Base-by-base conservation (phyloP, 2,888 invertebrate genomes). In the Antheraea assamensis region DNA sequence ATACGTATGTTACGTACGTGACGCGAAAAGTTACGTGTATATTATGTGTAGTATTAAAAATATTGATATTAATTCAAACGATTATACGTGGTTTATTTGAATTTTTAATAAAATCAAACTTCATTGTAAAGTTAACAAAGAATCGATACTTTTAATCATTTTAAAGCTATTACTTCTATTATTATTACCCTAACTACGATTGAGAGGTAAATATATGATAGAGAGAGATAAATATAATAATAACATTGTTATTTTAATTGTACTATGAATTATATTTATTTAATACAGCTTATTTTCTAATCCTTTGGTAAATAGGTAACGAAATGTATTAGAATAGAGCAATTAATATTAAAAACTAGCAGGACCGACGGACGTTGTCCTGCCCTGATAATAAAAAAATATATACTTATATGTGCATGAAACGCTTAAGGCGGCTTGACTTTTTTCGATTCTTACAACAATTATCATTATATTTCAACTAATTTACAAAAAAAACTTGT, bases 1-100 rank as follows among this genome's bases (percentile, higher is more conserved):
- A 72, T 55, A n/a, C 58, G 19, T 49, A 64, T 61, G 31, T 35
- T 64, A 71, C 52, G 61, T 73, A 30, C 61, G 71, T 68, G 68
- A 68, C 35, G 68, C 35, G 35, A 68, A 10, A 27, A 35, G 68
- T 68, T 35, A 35, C 35, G 35, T 68, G n/a, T 68, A 21, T 58
- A 58, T 30, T 21, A 66, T 31, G 27, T 27, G 4, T 66, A 30
- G 15, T 31, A 21, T 66, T 64, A 30, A 17, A 2, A 31, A 31
- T 66, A 31, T 3, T 2, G 21, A 66, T 66, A 66, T 66, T 13
- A 30, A 31, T 35, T 68, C 35, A 10, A 35, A 19, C 8, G 7
- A 31, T 8, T 66, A 24, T 35, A 68, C 68, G 68, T 68, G 35
- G n/a, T 31, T n/a, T 35, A 68, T 68, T n/a, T 68, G 4, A 68